Conservation (phyloP, 2,113 vertebrate genomes). For the Apaloderma vittatum region DNA sequence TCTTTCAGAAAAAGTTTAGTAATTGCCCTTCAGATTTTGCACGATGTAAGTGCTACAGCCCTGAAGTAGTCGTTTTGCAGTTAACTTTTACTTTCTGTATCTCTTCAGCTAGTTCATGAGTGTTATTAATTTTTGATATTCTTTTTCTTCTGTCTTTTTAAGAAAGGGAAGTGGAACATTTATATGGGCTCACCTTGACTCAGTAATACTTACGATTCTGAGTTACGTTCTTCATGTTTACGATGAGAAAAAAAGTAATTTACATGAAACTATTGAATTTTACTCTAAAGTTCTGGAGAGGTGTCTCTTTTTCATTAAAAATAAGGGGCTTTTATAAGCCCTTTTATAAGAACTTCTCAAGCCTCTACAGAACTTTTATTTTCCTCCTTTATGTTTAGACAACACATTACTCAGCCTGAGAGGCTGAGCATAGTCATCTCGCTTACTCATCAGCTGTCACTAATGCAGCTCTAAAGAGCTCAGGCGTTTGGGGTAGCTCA, state of each 20-base stretch:
- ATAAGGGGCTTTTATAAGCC: background rate
- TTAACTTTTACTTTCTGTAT: conserved; percentile 25
- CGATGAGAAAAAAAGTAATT: background rate
- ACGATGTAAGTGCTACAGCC: background rate
- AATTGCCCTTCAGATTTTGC: conserved; percentile 7
- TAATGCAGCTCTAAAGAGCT: background rate
- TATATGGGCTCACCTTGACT: background rate
- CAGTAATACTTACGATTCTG: background rate
- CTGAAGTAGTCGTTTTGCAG: conserved; percentile 35
- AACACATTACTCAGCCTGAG: background rate
- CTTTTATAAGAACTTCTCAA: background rate
- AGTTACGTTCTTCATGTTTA: conserved; percentile 5
- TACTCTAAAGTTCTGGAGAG: background rate
- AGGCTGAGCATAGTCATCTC: background rate
- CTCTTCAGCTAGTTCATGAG: conserved; percentile 7
- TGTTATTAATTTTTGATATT: conserved; percentile 13
- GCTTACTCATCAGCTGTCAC: background rate
- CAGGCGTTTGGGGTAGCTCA: background rate
- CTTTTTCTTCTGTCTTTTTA: conserved; percentile 11
- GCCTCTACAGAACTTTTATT: background rate
- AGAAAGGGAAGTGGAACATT: background rate
- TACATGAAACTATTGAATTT: background rate
- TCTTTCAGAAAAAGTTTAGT: background rate
- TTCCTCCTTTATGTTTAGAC: background rate
- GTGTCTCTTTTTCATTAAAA: background rate